Base-by-base conservation (phyloP, 1,140 invertebrate species). In the Tetramorium parvispinum region DNA sequence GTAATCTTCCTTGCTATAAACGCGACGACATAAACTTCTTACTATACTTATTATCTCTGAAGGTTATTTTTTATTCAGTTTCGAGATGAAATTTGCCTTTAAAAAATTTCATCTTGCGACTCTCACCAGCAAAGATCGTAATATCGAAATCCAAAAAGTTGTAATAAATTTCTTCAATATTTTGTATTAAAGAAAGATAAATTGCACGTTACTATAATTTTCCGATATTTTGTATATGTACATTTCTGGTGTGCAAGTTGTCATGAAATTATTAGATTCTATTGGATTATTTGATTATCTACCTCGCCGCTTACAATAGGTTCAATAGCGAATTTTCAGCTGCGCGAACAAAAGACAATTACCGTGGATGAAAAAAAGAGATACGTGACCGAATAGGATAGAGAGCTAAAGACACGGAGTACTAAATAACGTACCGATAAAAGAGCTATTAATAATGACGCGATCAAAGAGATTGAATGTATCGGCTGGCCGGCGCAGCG, bases 381-480 rank as follows among this genome's bases (percentile, higher is more conserved):
- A 82, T 46, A 73, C 66, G 51, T 18, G 66, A 82, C 43, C 79
- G 40, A 27, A 73, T 57, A n/a, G 66, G 43, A 82, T 46, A 46
- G 51, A 57, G 37, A 57, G 40, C 53, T 82, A 82, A 82, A 53
- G 65, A 73, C 79, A 73, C 79, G 40, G 37, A 73, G 53, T 46
- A 51, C 53, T 57, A 82, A 82, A 73, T 82, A 73, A 73, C 79
- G 66, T 43, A 46, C 3, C 79, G 68, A 82, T 82, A 73, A 82
- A 73, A 82, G 66, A 71, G 79, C 79, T 46, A 82, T 82, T 82
- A 82, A 71, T 82, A 73, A 82, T 82, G 66, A 73, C 66, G 79
- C 79, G 79, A 82, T 82, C 79, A 82, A 82, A 82, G 66, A 73
- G 79, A 68, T 81, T 68, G 76, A 68, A 68, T 57, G 51, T 73